phyloP scores from a whole-genome alignment of 53 echinoderm and acorn worm genomes.

The Henricia sp. region DNA sequence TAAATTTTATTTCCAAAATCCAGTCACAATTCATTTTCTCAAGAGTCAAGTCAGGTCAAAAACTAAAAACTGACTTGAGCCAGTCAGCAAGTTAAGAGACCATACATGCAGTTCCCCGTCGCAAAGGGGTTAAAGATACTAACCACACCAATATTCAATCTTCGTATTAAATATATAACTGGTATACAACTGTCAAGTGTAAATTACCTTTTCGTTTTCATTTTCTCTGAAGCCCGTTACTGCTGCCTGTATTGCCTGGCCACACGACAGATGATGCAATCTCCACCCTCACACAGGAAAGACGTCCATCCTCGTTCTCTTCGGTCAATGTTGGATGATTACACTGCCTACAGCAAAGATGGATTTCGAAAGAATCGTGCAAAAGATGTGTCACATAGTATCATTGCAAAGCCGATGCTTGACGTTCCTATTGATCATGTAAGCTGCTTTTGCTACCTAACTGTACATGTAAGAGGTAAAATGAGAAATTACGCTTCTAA shows the following conservation, averaged over 20 bases:
- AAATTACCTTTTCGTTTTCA: neutral
- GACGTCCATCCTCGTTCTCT: constrained; percentile 6
- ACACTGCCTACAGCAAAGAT: constrained; percentile 11
- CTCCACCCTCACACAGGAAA: constrained; percentile 1
- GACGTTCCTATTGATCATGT: constrained; percentile 39
- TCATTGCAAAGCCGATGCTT: constrained; percentile 40
- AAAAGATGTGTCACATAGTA: constrained; percentile 51
- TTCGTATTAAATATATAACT: neutral
- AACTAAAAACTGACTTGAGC: no score
- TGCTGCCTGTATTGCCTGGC: constrained; percentile 51
- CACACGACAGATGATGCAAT: constrained; percentile 8
- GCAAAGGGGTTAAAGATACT: no score
- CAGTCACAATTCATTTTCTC: no score
- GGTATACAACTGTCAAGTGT: no score
- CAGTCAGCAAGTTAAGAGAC: no score
- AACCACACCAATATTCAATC: neutral
- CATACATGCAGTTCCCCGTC: no score
- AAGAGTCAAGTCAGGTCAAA: no score
- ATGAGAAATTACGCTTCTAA: no score
- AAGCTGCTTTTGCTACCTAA: no score
- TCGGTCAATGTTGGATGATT: constrained; percentile 1
- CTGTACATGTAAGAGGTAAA: no score
- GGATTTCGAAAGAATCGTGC: constrained; percentile 6
- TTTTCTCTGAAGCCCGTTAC: constrained; percentile 20
- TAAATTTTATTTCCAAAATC: no score